Evolutionary conservation across 2,888 invertebrate genomes (phyloP), one percentile per base, ranked within the genome.

Genomic region (Lithosia quadra): DNA sequence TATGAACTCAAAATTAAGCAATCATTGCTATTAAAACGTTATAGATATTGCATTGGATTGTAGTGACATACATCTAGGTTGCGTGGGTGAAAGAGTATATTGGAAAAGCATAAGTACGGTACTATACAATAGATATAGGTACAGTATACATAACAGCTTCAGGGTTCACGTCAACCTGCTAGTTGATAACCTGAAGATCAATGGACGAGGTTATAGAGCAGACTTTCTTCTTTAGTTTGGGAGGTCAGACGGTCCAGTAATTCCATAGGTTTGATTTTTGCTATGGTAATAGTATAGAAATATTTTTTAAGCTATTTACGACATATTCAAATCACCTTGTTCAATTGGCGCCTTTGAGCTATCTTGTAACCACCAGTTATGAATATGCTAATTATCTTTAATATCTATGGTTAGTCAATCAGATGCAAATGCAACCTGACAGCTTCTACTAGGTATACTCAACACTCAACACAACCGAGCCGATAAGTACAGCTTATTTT

Each of bases 371-470:
- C 28, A 28, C 34, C 8, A 22, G 18, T 55, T 63, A 21, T 22
- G 10, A 55, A 55, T 63, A 63, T 63, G 55, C 22, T 63, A 63
- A 55, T 63, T 28, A 21, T 53, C 55, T 55, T 22, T 63, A 63
- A 63, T 63, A 33, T 15, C 63, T 33, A 10, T 63, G 63, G 8
- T 22, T 63, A 63, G 21, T 1, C 55, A 55, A 21, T 21, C 22
- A 8, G 34, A 55, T 60, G 15, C 22, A 63, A 63, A 63, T 63
- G 21, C 8, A 22, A 34, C 21, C 15, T 15, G 34, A 34, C 34
- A 55, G 15, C 53, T 49, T 49, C 49, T n/a, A 43, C 43, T 18
- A 28, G n/a, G 18, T 33, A n/a, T 10, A 21, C 1, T 18, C 8
- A 33, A 28, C 22, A 21, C 1, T 18, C 8, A 33, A 28, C 57